Evolutionary conservation across 2,888 invertebrate genomes (phyloP).

Genomic region (Mycalesis mineus): DNA sequence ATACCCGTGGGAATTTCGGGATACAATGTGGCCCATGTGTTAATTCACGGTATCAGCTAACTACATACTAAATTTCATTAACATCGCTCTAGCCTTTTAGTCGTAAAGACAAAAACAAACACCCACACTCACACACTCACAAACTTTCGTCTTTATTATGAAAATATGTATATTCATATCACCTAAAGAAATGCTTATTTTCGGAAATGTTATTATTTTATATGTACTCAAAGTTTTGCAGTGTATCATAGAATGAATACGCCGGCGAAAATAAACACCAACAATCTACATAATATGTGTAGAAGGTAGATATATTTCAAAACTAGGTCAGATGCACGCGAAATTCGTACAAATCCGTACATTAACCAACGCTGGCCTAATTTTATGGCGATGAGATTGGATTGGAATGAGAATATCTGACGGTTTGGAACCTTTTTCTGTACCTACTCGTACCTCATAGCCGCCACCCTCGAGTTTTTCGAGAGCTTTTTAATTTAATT

Average conservation of each 20-base stretch:
- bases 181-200: not conserved
- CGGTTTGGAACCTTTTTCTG: not conserved
- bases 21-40: too few relatives aligned
- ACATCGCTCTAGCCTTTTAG: too few relatives aligned
- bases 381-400: conserved; percentile 4
- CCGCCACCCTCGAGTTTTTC: not conserved
- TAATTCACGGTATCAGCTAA: too few relatives aligned
- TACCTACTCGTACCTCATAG: not conserved
- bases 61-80: too few relatives aligned
- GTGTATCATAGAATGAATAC: not conserved
- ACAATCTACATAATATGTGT: not conserved
- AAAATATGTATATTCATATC: not conserved
- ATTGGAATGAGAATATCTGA: conserved; percentile 1
- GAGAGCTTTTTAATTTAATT: not conserved
- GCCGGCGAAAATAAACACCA: not conserved
- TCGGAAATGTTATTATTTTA: not conserved
- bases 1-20: too few relatives aligned
- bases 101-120: too few relatives aligned
- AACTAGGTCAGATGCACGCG: conserved; percentile 7
- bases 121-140: too few relatives aligned
- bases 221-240: not conserved
- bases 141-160: too few relatives aligned
- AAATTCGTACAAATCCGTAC: conserved; percentile 1
- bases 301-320: not conserved
- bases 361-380: conserved; percentile 6